Percentiles rank a stretch among this genome's conserved stretches.
phyloP scores from a whole-genome alignment of 2,113 vertebrate genomes.

The Labeo rohita region DNA sequence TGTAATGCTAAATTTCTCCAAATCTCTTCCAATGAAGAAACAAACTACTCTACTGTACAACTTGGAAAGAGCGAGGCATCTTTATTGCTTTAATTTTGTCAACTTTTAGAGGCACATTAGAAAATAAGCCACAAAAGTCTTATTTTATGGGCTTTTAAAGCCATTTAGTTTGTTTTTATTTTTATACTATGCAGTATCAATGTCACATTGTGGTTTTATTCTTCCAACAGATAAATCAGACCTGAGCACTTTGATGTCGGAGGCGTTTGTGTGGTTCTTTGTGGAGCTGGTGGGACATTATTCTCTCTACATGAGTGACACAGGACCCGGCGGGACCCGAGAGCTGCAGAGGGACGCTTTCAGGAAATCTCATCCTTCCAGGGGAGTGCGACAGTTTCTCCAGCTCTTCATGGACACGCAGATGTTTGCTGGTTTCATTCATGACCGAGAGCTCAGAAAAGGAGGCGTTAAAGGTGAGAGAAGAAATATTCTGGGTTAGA shows the following conservation, averaged over 20 bases:
- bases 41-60: background rate
- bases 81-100: background rate
- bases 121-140: too few species aligned
- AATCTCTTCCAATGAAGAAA: background rate
- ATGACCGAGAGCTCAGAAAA: constrained; percentile 92
- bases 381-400: constrained; percentile 87
- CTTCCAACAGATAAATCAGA: constrained; percentile 55
- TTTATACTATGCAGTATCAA: background rate
- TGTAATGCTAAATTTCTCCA: background rate
- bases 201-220: background rate
- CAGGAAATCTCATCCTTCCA: constrained; percentile 88
- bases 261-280: constrained; percentile 93
- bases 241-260: constrained; percentile 85
- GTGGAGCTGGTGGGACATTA: constrained; percentile 96
- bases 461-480: constrained; percentile 83
- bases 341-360: constrained; percentile 90
- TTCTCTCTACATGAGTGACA: constrained; percentile 87
- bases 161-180: background rate
- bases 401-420: constrained; percentile 98
- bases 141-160: too few species aligned
- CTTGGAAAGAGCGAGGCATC: background rate
- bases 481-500: background rate
- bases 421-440: constrained; percentile 98
- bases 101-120: too few species aligned
- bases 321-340: constrained; percentile 73